Evolutionary conservation across 23 tunicate species (phyloP).

Genomic region (Styela clava): DNA sequence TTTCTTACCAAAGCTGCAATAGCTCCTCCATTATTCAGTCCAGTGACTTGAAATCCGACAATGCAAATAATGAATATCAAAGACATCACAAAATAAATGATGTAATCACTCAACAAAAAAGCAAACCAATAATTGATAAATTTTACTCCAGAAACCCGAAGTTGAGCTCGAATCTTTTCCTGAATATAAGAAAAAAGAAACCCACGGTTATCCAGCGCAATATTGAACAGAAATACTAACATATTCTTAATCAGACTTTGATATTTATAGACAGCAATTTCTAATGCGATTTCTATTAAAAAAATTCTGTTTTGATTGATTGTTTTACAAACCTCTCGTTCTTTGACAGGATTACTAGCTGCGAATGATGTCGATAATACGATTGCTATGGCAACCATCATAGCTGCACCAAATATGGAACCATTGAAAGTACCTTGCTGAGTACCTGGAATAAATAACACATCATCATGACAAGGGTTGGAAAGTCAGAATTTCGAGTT

Average conservation of each 20-base stretch:
- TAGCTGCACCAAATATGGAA: slow-evolving; percentile 61
- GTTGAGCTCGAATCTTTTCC: slow-evolving; percentile 64
- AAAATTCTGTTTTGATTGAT: too few species aligned
- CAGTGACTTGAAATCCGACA: slow-evolving; percentile 45
- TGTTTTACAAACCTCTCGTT: slow-evolving; percentile 94
- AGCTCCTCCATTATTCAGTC: slow-evolving; percentile 51
- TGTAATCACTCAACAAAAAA: slow-evolving; percentile 40
- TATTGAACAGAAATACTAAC: too few species aligned
- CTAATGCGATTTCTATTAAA: too few species aligned
- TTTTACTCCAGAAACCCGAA: slow-evolving; percentile 76
- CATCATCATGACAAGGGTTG: too few species aligned
- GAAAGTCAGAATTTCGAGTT: neutral
- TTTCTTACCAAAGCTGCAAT: slow-evolving; percentile 51
- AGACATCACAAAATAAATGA: slow-evolving; percentile 43
- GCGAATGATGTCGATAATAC: slow-evolving; percentile 43
- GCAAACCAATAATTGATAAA: slow-evolving; percentile 72
- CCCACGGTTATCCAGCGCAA: slow-evolving; percentile 7
- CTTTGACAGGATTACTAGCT: slow-evolving; percentile 50
- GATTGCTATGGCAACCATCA: slow-evolving; percentile 66
- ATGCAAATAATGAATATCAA: slow-evolving; percentile 55
- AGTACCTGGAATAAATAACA: neutral
- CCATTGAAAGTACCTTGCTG: slow-evolving; percentile 55
- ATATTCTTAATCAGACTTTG: too few species aligned
- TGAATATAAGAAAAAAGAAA: too few species aligned
- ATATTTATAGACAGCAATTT: too few species aligned